phyloP scores from a whole-genome alignment of 2,113 vertebrate species.

The Dromas ardeola region DNA sequence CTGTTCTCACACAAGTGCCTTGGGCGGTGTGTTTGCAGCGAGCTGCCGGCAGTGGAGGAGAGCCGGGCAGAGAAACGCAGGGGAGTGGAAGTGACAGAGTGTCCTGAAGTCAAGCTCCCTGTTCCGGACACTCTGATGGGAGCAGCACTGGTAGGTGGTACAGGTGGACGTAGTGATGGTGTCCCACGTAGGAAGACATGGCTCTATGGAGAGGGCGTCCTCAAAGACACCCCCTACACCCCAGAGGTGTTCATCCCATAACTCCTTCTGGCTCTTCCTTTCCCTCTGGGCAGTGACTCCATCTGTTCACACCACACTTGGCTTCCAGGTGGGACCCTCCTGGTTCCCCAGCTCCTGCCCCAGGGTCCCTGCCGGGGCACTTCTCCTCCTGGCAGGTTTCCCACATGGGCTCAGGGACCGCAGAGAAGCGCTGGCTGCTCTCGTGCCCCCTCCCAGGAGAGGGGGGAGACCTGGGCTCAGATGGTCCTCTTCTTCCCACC shows the following conservation, averaged over 20 bases:
- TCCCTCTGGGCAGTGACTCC: no score
- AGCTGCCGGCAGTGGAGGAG: not conserved
- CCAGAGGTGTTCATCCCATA: not conserved
- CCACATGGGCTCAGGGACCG: not conserved
- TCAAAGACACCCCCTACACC: not conserved
- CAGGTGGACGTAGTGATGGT: not conserved
- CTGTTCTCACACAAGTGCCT: not conserved
- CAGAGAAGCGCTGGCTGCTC: not conserved
- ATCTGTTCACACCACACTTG: not conserved
- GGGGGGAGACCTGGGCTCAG: not conserved
- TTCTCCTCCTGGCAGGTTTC: not conserved
- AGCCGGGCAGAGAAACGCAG: not conserved
- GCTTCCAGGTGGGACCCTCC: not conserved
- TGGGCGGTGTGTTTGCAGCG: not conserved
- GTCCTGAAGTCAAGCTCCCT: not conserved
- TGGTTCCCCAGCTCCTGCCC: not conserved
- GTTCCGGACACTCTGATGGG: not conserved
- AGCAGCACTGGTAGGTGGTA: not conserved
- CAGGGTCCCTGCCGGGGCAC: not conserved
- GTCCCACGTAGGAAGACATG: not conserved
- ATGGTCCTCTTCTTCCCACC: not conserved
- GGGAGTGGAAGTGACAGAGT: not conserved
- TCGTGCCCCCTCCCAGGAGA: not conserved
- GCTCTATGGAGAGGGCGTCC: not conserved
- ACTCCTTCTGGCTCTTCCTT: not conserved